phyloP scores from a whole-genome alignment of 2,797 vertebrate genomes.

The Phalanger gymnotis region DNA sequence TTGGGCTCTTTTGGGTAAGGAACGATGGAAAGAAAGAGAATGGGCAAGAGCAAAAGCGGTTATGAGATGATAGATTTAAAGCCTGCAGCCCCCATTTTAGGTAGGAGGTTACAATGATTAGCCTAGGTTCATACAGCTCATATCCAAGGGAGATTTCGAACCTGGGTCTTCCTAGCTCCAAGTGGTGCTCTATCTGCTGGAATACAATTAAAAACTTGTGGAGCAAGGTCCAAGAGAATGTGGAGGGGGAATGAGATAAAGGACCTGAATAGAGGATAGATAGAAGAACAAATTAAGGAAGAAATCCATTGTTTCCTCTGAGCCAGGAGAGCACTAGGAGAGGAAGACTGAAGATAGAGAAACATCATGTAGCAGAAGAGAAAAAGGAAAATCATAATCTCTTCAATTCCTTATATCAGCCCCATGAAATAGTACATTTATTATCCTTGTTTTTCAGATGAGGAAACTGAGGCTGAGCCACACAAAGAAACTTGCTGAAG shows the following conservation, averaged over 20 bases:
- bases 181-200: not conserved
- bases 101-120: not conserved
- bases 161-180: not conserved
- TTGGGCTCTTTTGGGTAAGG: not conserved
- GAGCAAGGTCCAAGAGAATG: not conserved
- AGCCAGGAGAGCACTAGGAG: not conserved
- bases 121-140: not conserved
- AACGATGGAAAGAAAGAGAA: not conserved
- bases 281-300: not conserved
- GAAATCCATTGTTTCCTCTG: not conserved
- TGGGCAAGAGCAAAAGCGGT: accelerated
- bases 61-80: not conserved
- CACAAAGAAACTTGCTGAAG: not conserved
- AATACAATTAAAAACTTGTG: not conserved
- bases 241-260: not conserved
- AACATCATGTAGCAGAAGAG: not conserved
- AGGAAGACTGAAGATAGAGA: not conserved
- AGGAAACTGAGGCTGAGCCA: not conserved
- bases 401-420: no score
- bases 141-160: not conserved
- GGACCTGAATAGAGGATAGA: not conserved
- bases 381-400: not conserved
- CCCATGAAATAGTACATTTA: not conserved
- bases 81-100: no score
- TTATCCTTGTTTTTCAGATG: not conserved